Conservation (phyloP, 2,888 invertebrate genomes). For the Thereva unica region DNA sequence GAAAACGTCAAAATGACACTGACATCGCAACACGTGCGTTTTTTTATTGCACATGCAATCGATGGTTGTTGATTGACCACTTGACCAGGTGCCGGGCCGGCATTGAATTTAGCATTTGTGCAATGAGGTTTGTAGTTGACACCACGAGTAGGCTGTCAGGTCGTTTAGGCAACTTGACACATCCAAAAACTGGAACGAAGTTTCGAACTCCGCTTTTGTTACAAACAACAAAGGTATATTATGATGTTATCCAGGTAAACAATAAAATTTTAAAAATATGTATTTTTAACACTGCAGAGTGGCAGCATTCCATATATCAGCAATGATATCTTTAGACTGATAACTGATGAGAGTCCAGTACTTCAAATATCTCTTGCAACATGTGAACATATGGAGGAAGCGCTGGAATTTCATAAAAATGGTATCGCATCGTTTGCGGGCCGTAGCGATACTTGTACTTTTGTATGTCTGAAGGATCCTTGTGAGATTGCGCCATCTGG, state of each 20-base stretch:
- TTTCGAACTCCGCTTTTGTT: conserved; percentile 77
- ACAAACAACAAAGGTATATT: conserved; percentile 71
- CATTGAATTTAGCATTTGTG: not conserved
- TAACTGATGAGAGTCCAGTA: conserved; percentile 64
- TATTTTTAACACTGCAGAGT: conserved; percentile 60
- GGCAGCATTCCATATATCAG: conserved; percentile 84
- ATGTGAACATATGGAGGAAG: conserved; percentile 68
- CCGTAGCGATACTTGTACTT: conserved; percentile 59
- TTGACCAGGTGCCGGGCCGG: conserved; percentile 24
- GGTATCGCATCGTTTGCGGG: conserved; percentile 73
- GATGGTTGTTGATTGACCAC: conserved; percentile 20
- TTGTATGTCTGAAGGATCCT: conserved; percentile 64
- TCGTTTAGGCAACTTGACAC: conserved; percentile 69
- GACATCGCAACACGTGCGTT: conserved; percentile 34
- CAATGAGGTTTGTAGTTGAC: conserved; percentile 74
- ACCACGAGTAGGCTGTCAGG: conserved; percentile 64
- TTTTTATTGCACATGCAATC: conserved; percentile 32
- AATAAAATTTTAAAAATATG: not conserved
- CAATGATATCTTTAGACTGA: conserved; percentile 71
- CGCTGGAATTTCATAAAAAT: conserved; percentile 66
- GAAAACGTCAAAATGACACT: conserved; percentile 26
- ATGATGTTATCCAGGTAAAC: not conserved
- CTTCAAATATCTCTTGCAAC: conserved; percentile 75
- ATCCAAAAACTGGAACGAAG: conserved; percentile 59
- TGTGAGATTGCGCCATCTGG: conserved; percentile 69